phyloP scores from a whole-genome alignment of 2,797 vertebrate genomes.

The Selene dorsalis region DNA sequence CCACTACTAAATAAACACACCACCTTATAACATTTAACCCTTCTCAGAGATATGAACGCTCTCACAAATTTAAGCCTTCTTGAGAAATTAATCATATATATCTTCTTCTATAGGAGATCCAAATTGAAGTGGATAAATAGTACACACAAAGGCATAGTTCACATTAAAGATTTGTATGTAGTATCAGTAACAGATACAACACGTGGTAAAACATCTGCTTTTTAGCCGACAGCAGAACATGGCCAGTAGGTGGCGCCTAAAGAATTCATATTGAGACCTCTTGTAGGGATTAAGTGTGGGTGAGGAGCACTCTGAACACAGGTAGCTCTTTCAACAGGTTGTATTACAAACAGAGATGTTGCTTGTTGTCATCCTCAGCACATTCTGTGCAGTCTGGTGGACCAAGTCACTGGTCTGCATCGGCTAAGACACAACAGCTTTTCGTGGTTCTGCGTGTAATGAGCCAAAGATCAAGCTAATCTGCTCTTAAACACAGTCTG shows the following conservation, averaged over 20 bases:
- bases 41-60: background rate
- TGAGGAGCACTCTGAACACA: slow-evolving; percentile 4
- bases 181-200: background rate
- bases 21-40: background rate
- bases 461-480: slow-evolving; percentile 59
- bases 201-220: fast-evolving
- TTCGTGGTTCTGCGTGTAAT: slow-evolving; percentile 44
- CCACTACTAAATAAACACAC: slow-evolving; percentile 29
- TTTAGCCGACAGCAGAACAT: background rate
- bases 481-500: slow-evolving; percentile 36
- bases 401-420: slow-evolving; percentile 15
- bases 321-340: background rate
- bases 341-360: background rate
- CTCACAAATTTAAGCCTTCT: background rate
- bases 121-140: background rate
- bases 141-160: background rate
- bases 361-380: background rate
- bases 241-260: slow-evolving; percentile 80
- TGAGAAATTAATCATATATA: background rate
- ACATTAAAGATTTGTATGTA: background rate
- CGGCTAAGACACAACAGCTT: slow-evolving; percentile 35
- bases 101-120: background rate
- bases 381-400: background rate
- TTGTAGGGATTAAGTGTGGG: background rate
- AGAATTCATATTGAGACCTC: slow-evolving; percentile 49